Evolutionary conservation across 1,140 invertebrate genomes (phyloP), one percentile per base, ranked within the genome.

Genomic region (Bombus ignitus): DNA sequence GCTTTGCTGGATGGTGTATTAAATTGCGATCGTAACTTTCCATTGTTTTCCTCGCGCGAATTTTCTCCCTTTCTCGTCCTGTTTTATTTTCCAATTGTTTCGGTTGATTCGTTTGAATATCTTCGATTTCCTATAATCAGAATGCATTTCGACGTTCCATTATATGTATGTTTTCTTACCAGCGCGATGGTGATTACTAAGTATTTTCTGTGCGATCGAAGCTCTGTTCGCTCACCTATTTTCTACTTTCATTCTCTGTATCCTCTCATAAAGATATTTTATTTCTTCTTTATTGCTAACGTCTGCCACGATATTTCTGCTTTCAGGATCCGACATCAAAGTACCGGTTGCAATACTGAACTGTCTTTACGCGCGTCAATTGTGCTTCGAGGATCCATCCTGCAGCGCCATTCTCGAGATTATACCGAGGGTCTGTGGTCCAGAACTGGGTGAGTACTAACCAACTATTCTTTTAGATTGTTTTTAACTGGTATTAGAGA

Each of bases 371-470:
- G 98, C 98, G 32, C 96, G 98, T 87, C 97, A 98, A 93, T 96
- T 98, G 44, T 98, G 98, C 94, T 97, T 97, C 93, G 97, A 98
- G 93, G 97, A 98, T 95, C 96, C 97, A 53, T 98, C 98, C 83
- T 98, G 98, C 95, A 97, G 97, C 86, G 97, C 98, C 70, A 98
- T 98, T 93, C 94, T 98, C 91, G 97, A 98, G 95, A 98, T 98
- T 88, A 98, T 98, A 92, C 98, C 98, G 44, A 96, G 97, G 88
- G 97, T 98, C 80, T 98, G 98, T 94, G 98, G 98, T 76, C 97
- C 97, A 76, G 98, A 98, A 96, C 96, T 97, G 94, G 98, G 98
- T 98, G 95, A 97, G 96, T 96, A 77, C 15, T 42, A 70, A 66
- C 6, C 4, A 62, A 39, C 35, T n/a, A 62, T 39, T 22, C 37